Percentiles rank a stretch among this genome's conserved stretches.
Evolutionary conservation across 1,140 invertebrate genomes (phyloP).

Genomic region (Belonocnema kinseyi): DNA sequence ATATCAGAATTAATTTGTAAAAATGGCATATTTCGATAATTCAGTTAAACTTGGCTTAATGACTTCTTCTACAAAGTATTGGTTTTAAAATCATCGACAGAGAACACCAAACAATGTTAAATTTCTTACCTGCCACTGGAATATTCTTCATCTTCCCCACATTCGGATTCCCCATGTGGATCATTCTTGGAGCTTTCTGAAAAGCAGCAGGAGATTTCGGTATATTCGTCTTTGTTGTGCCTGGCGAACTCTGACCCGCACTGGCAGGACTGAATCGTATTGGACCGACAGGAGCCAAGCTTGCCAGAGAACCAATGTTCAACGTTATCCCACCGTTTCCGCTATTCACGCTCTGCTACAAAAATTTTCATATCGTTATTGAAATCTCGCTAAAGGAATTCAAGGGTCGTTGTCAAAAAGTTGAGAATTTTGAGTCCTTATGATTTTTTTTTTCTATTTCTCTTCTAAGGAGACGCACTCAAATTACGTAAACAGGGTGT

Average conservation of each 20-base stretch:
- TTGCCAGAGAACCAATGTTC: constrained; percentile 74
- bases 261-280: constrained; percentile 64
- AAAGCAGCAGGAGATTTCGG: constrained; percentile 13
- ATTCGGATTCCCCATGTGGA: constrained; percentile 32
- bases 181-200: constrained; percentile 39
- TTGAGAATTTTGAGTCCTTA: neutral
- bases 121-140: neutral
- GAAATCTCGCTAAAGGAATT: constrained; percentile 20
- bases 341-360: constrained; percentile 54
- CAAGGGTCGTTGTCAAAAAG: neutral
- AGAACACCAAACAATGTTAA: no score
- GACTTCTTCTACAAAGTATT: no score
- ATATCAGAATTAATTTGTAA: no score
- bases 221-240: constrained; percentile 31
- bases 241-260: neutral
- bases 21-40: no score
- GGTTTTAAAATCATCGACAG: no score
- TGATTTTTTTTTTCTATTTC: neutral
- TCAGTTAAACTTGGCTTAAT: no score
- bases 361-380: neutral
- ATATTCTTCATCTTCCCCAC: constrained; percentile 6
- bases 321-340: constrained; percentile 70
- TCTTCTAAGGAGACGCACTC: neutral
- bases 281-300: constrained; percentile 71
- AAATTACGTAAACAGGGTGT: no score